Conservation (phyloP, 2,888 invertebrate genomes). For the Aquatica leii region DNA sequence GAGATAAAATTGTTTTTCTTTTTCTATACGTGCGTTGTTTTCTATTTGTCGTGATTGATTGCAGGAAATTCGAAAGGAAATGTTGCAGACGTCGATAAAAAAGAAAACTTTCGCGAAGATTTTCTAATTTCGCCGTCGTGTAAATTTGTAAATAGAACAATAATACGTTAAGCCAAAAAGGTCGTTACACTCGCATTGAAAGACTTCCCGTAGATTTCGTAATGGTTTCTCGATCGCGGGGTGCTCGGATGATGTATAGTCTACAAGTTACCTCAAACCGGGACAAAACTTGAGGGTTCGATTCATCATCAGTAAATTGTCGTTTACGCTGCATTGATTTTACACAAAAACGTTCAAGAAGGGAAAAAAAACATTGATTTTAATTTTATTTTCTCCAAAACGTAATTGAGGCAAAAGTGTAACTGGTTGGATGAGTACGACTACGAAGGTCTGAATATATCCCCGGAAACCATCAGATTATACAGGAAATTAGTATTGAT, state of each 20-base stretch:
- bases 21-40: constrained; percentile 20
- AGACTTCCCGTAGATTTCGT: constrained; percentile 30
- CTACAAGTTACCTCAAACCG: constrained; percentile 24
- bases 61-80: constrained; percentile 47
- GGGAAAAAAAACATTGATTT: background rate
- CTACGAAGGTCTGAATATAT: constrained; percentile 13
- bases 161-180: constrained; percentile 25
- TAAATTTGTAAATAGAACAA: background rate
- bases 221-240: constrained; percentile 35
- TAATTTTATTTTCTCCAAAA: background rate
- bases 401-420: background rate
- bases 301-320: constrained; percentile 34
- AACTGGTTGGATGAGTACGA: background rate
- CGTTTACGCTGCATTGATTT: constrained; percentile 16
- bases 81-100: constrained; percentile 44
- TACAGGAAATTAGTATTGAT: constrained; percentile 48
- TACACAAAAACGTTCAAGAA: background rate
- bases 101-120: constrained; percentile 27
- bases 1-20: constrained; percentile 35
- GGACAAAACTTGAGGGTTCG: constrained; percentile 26
- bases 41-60: constrained; percentile 41
- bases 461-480: constrained; percentile 47
- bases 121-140: constrained; percentile 10
- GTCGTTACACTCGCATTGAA: constrained; percentile 27
- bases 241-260: constrained; percentile 32